Base-by-base conservation (phyloP, 1,140 invertebrate species). In the Cydia splendana region DNA sequence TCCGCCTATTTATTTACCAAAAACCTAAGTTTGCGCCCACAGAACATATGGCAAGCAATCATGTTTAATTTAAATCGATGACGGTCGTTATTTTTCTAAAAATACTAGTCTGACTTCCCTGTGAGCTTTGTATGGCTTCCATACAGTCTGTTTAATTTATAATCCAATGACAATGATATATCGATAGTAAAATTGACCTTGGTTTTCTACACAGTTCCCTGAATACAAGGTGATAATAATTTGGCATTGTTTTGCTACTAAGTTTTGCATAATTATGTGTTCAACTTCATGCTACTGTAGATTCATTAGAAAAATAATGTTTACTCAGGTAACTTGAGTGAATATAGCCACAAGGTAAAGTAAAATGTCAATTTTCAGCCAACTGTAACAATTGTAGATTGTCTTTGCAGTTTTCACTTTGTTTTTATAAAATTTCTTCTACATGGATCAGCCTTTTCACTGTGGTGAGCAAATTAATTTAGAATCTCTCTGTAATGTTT, bases 401-500 rank as follows among this genome's bases (percentile, higher is more conserved):
- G 30, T 77, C 34, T 76, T 75, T 86, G 84, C 82, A 71, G 81
- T 80, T 77, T 74, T 82, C 74, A 77, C 77, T 79, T 84, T 79
- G 82, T 65, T 83, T 77, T 77, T 81, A 79, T 80, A 75, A 67
- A 10, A 7, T 18, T 24, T 12, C 9, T 62, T n/a, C 78, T 76
- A 78, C 57, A 92, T 91, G 88, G 86, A 87, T 69, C 84, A 84
- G 77, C 81, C 87, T 51, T 92, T 88, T 85, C 74, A 81, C 34
- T 90, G 87, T 81, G 87, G 90, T 92, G 77, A 90, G 90, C 90
- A 13, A 42, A 48, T 6, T 13, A 15, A 62, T 30, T 75, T 30
- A 15, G 65, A 15, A 13, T 65, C 0, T 34, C 15, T 74, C 38
- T 10, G 5, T 10, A 20, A 45, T 45, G 38, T 74, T 2, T 51